Base-by-base conservation (phyloP, 2,888 invertebrate species). In the Steinernema carpocapsae region DNA sequence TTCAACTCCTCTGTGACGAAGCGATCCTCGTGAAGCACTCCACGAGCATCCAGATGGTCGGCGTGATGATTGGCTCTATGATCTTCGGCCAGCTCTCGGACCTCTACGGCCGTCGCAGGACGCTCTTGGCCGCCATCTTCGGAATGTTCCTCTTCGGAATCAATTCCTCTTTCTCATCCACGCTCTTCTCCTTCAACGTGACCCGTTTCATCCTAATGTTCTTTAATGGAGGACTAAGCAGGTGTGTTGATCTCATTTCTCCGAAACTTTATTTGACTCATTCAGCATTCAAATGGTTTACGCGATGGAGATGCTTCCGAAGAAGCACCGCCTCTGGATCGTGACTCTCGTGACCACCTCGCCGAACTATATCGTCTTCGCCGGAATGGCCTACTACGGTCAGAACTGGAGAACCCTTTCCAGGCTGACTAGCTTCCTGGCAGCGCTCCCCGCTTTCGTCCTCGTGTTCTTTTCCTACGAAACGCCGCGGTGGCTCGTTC, bases 71-170 rank as follows among this genome's bases (percentile, higher is more conserved):
- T 7, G 85, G 85, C 19, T 80, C 84, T 0, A 78, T 83, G 2
- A 75, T 82, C 29, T 85, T 84, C 71, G 85, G 85, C n/a, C 85
- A 85, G 42, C 64, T 83, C 7, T 79, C 80, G 32, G 85, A 85
- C 71, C 77, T 76, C 10, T 85, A 80, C 59, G 85, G 85, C 42
- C 74, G 85, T 48, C 71, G 46, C 29, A 72, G 78, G 12, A 75
- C 75, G 74, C 45, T 79, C 24, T 24, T 72, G 37, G 43, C 29
- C 7, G 14, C 19, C 32, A 26, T 76, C 14, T 64, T 52, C 12
- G 76, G 76, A 17, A 75, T 73, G 72, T 75, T 72, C 19, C 24
- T 72, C 32, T 70, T 79, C 17, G 51, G 59, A 17, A 72, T 77
- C 10, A 64, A 72, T 52, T 76, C 77, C 51, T 78, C 79, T 0